These are phyloP conservation scores for Festucalex cinctus DNA, from an alignment of 2,113 vertebrate genomes.

Conservation along the genomic window DNA sequence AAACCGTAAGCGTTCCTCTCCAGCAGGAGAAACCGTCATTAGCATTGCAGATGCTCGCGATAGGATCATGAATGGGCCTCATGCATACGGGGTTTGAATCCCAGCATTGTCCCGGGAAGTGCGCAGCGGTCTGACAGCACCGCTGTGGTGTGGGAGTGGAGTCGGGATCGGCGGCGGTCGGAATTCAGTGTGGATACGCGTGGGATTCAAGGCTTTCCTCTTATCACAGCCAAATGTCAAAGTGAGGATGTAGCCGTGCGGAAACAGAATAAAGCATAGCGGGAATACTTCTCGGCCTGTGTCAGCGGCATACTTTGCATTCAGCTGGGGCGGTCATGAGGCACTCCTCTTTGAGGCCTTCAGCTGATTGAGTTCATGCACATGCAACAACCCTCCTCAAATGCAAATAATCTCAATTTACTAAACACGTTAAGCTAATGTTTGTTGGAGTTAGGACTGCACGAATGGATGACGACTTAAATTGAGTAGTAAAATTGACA, in stretches of 20 bases:
- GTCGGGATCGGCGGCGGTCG: constrained; percentile 26
- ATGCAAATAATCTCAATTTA: background rate
- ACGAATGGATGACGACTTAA: too few species aligned
- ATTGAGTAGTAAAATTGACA: too few species aligned
- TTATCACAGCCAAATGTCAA: constrained; percentile 74
- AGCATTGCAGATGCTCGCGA: constrained; percentile 79
- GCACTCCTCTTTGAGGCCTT: constrained; percentile 26
- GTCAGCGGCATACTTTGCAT: constrained; percentile 61
- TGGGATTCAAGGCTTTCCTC: constrained; percentile 77
- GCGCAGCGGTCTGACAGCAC: constrained; percentile 48
- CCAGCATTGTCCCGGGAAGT: constrained; percentile 73
- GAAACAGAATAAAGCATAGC: constrained; percentile 72
- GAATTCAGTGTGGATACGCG: constrained; percentile 75
- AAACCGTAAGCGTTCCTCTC: constrained; percentile 35
- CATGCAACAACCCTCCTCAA: background rate
- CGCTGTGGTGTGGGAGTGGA: constrained; percentile 54
- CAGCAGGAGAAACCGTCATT: constrained; percentile 66
- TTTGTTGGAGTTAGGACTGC: too few species aligned
- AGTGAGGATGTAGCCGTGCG: constrained; percentile 67
- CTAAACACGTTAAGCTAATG: too few species aligned
- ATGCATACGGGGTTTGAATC: constrained; percentile 79
- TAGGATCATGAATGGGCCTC: constrained; percentile 75
- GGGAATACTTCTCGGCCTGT: constrained; percentile 64
- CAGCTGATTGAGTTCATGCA: constrained; percentile 47
- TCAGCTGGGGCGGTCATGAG: constrained; percentile 46